These are phyloP conservation scores for Malurus splendens DNA, from an alignment of 2,797 vertebrate species.

Conservation along the genomic window DNA sequence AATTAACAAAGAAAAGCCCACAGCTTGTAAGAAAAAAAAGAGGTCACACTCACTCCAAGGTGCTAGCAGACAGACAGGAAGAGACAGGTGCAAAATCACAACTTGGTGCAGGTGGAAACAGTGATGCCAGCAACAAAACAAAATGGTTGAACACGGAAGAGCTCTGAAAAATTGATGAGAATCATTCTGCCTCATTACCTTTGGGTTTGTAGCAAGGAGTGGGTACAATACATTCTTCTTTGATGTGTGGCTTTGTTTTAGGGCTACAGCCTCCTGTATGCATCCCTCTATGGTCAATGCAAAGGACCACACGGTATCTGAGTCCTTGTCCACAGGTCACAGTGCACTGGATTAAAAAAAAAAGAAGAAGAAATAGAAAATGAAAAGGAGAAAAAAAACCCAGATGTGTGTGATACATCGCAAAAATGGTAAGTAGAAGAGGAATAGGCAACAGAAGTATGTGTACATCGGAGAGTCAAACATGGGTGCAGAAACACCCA, in stretches of 20 bases:
- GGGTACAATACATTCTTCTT: conserved; percentile 90
- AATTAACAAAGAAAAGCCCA: not conserved
- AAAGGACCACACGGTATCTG: conserved; percentile 92
- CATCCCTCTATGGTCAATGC: conserved; percentile 91
- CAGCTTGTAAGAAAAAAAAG: not conserved
- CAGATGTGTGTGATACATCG: not conserved
- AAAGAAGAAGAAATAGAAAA: not conserved
- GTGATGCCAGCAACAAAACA: not conserved
- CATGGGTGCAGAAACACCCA: not conserved
- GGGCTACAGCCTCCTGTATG: conserved; percentile 92
- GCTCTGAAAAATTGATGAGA: not conserved
- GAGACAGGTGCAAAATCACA: not conserved
- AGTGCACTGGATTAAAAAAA: conserved; percentile 80
- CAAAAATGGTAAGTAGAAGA: not conserved
- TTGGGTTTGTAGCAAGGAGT: conserved; percentile 92
- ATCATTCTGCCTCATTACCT: conserved; percentile 68
- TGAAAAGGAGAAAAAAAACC: not conserved
- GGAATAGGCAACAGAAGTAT: not conserved
- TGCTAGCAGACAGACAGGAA: not conserved
- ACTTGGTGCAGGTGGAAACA: not conserved
- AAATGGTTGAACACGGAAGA: not conserved
- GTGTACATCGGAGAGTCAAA: not conserved
- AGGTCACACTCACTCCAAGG: not conserved
- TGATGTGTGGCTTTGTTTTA: conserved; percentile 93
- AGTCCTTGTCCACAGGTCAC: conserved; percentile 96